These are phyloP conservation scores for Aphrocallistes beatrix DNA, from an alignment of 37 sponge, comb jelly and placozoan genomes.

Conservation along the genomic window DNA sequence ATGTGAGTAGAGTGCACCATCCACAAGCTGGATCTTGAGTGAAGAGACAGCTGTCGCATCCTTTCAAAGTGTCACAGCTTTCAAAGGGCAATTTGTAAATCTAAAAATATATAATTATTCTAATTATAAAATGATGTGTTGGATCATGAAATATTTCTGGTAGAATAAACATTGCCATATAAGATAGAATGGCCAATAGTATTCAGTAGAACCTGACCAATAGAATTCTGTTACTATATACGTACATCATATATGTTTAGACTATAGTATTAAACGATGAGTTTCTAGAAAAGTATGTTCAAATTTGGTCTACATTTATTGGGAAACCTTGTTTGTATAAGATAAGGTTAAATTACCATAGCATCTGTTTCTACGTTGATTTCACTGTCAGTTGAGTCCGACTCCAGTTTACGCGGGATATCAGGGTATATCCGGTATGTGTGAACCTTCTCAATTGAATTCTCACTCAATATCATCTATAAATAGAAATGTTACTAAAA, in stretches of 20 bases:
- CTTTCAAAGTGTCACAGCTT: neutral
- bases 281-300: no score
- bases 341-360: neutral
- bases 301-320: no score
- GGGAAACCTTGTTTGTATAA: no score
- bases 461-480: neutral
- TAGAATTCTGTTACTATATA: no score
- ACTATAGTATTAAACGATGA: no score
- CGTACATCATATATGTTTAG: no score
- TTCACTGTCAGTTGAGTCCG: neutral
- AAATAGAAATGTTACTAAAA: neutral
- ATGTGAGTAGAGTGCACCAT: neutral
- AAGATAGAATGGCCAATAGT: no score
- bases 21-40: constrained; percentile 5
- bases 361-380: neutral
- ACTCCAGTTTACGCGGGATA: neutral
- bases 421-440: neutral
- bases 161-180: no score
- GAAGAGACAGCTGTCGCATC: neutral
- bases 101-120: no score
- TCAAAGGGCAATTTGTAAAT: neutral
- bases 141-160: no score
- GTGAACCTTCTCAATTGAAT: neutral
- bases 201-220: no score
- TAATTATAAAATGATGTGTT: no score